Evolutionary conservation across 1,140 invertebrate species (phyloP).

Genomic region (Eurytemora carolleeae): DNA sequence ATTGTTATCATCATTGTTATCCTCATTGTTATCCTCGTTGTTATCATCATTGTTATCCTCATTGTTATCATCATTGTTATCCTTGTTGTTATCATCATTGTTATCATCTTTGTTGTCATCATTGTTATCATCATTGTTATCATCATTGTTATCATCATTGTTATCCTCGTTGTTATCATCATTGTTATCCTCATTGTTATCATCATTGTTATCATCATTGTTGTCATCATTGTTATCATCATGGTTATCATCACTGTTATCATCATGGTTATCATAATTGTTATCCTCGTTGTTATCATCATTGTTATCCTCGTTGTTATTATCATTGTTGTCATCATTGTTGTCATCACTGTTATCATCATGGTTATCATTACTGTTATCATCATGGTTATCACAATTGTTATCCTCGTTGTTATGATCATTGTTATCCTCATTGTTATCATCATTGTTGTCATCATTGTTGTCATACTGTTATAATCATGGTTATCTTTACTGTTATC

Average conservation of each 20-base stretch:
- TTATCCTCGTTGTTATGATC: background rate
- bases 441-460: background rate
- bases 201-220: background rate
- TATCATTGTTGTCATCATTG: background rate
- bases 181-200: background rate
- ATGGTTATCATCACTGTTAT: too few species aligned
- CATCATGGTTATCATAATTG: background rate
- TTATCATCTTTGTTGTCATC: too few species aligned
- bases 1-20: background rate
- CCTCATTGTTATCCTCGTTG: background rate
- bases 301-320: background rate
- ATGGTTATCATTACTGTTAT: constrained; percentile 2
- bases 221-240: background rate
- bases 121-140: background rate
- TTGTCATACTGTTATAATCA: background rate
- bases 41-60: background rate
- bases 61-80: constrained; percentile 1
- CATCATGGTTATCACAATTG: background rate
- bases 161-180: background rate
- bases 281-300: background rate
- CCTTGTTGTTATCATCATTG: background rate
- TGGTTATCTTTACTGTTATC: background rate
- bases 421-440: background rate
- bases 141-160: background rate
- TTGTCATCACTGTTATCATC: too few species aligned